phyloP scores from a whole-genome alignment of 64 coral and sea anemone species.

The Montipora sp. region DNA sequence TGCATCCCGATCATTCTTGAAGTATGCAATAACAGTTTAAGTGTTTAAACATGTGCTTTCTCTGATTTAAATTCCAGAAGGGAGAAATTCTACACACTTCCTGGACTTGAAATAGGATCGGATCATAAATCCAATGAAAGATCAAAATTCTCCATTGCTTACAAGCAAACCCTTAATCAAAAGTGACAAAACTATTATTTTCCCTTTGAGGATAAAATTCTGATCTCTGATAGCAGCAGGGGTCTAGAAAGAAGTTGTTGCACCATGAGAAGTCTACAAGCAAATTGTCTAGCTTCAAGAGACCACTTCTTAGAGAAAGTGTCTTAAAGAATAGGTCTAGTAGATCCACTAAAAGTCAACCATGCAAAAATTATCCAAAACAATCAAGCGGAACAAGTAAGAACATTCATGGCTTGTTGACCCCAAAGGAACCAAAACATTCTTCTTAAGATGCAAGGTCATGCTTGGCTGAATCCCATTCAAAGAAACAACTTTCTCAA shows the following conservation, averaged over 20 bases:
- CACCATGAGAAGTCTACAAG: neutral
- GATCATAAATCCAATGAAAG: neutral
- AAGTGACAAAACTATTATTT: neutral
- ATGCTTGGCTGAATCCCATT: constrained; percentile 7
- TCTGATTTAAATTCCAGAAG: neutral
- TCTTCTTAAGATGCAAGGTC: constrained; percentile 46
- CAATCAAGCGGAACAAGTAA: constrained; percentile 25
- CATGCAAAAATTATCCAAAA: constrained; percentile 31
- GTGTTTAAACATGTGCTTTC: neutral
- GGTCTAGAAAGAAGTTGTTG: neutral
- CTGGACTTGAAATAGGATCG: neutral
- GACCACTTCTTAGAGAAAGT: neutral
- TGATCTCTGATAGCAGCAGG: neutral
- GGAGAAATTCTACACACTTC: neutral
- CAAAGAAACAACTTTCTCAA: constrained; percentile 49
- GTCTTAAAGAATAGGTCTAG: constrained; percentile 28
- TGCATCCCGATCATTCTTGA: neutral
- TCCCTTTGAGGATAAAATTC: neutral
- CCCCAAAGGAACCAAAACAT: constrained; percentile 46
- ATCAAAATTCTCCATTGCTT: neutral
- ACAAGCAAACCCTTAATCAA: neutral
- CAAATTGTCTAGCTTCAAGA: neutral
- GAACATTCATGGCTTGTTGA: constrained; percentile 29
- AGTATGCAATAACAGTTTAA: neutral
- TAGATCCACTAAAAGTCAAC: neutral